Conservation (phyloP, 2,797 vertebrate genomes). For the Salmo trutta region DNA sequence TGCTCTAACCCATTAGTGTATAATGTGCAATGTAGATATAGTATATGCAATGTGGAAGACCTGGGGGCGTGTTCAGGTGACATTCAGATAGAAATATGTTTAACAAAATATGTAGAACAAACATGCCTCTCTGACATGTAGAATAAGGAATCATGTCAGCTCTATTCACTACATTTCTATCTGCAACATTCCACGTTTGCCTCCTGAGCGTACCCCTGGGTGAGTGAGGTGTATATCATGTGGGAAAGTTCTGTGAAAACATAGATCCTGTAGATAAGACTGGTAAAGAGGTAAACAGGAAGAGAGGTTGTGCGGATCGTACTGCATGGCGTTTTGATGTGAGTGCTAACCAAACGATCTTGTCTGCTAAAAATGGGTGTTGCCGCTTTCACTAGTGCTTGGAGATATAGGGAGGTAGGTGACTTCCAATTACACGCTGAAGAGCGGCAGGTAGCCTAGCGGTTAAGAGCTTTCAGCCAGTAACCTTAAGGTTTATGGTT, state of each 20-base stretch:
- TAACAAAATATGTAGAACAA: background rate
- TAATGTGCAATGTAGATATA: too few species aligned
- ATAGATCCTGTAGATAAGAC: constrained; percentile 59
- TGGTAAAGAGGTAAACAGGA: constrained; percentile 70
- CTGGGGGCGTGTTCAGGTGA: too few species aligned
- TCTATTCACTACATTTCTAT: background rate
- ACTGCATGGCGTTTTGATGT: constrained; percentile 5
- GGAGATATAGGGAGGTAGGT: background rate
- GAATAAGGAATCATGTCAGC: background rate
- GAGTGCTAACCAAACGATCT: constrained; percentile 32
- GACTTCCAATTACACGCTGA: background rate
- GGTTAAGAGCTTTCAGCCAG: too few species aligned
- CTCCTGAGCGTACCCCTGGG: background rate
- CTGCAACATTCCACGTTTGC: background rate
- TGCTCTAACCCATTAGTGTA: too few species aligned
- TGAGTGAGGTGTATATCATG: constrained; percentile 13
- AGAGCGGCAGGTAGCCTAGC: too few species aligned
- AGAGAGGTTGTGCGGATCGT: constrained; percentile 49
- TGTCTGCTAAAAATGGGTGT: constrained; percentile 9
- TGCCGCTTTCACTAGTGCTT: constrained; percentile 18
- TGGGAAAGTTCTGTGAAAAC: constrained; percentile 34
- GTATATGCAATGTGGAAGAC: too few species aligned
- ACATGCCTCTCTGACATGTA: background rate
- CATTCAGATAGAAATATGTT: background rate
- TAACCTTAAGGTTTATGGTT: too few species aligned